Conservation (phyloP, 2,888 invertebrate species). For the Synanthedon andrenaeformis region DNA sequence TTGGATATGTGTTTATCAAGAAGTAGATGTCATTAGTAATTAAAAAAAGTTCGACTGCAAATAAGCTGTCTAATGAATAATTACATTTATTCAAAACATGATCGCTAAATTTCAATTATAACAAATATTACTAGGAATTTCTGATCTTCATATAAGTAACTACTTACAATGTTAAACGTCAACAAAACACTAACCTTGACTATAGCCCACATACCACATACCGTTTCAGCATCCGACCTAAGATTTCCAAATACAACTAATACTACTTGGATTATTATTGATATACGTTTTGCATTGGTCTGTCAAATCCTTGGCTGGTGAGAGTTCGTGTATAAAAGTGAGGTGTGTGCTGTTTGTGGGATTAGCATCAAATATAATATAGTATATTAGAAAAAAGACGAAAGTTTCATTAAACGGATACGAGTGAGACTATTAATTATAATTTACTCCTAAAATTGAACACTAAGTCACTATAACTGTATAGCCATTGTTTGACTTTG, state of each 20-base stretch:
- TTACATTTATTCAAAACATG: too few species aligned
- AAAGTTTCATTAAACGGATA: constrained; percentile 35
- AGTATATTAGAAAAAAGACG: constrained; percentile 48
- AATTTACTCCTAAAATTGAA: constrained; percentile 44
- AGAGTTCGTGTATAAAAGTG: constrained; percentile 47
- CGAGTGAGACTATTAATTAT: constrained; percentile 53
- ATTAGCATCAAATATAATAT: constrained; percentile 36
- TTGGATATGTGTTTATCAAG: too few species aligned
- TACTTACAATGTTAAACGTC: not conserved
- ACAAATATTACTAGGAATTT: too few species aligned
- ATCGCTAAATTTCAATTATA: too few species aligned
- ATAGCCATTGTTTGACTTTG: constrained; percentile 46
- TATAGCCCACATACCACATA: not conserved
- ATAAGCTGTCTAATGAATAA: too few species aligned
- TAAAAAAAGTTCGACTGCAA: too few species aligned
- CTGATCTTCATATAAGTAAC: too few species aligned
- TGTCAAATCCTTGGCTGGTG: constrained; percentile 55
- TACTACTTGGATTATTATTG: constrained; percentile 16
- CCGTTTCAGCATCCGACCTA: not conserved
- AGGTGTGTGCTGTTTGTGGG: constrained; percentile 53
- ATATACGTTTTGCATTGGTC: constrained; percentile 42
- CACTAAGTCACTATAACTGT: constrained; percentile 45
- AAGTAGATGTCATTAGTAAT: too few species aligned
- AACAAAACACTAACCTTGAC: not conserved
- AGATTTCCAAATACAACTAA: constrained; percentile 21